Conservation (phyloP, 1,140 invertebrate species). For the Aphis craccivora region DNA sequence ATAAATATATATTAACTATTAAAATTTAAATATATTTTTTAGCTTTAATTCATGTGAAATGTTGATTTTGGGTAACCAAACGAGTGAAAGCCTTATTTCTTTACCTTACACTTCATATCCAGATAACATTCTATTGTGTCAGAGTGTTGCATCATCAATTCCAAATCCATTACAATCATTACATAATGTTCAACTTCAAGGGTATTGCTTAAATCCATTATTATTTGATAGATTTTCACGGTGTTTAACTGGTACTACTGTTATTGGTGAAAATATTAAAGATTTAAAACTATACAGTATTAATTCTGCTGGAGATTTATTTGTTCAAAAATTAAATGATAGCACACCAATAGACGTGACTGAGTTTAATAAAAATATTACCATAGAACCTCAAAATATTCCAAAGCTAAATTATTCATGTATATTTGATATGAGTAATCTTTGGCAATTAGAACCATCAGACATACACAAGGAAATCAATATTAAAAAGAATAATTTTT, state of each 20-base stretch:
- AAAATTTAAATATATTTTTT: not conserved
- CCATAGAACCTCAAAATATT: not conserved
- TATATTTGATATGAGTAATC: slow-evolving; percentile 43
- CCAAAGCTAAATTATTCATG: not conserved
- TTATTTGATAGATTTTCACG: slow-evolving; percentile 22
- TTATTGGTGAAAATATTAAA: not conserved
- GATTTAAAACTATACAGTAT: slow-evolving; percentile 31
- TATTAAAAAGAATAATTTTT: not conserved
- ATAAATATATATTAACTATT: not conserved
- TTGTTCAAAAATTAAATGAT: slow-evolving; percentile 45
- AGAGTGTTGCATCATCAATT: slow-evolving; percentile 40
- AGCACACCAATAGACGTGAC: not conserved
- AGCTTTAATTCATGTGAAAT: slow-evolving; percentile 41
- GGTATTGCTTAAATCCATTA: slow-evolving; percentile 31
- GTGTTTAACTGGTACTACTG: slow-evolving; percentile 32
- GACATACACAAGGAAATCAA: not conserved
- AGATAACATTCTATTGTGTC: not conserved
- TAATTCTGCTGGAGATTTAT: slow-evolving; percentile 53
- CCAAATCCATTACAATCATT: slow-evolving; percentile 47
- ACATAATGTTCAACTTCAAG: slow-evolving; percentile 6
- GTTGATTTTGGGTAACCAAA: slow-evolving; percentile 38
- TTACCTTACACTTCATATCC: not conserved
- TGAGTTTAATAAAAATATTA: not conserved
- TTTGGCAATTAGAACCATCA: not conserved
- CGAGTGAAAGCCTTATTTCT: slow-evolving; percentile 13